phyloP scores from a whole-genome alignment of 2,113 vertebrate species.

The Eira barbara region DNA sequence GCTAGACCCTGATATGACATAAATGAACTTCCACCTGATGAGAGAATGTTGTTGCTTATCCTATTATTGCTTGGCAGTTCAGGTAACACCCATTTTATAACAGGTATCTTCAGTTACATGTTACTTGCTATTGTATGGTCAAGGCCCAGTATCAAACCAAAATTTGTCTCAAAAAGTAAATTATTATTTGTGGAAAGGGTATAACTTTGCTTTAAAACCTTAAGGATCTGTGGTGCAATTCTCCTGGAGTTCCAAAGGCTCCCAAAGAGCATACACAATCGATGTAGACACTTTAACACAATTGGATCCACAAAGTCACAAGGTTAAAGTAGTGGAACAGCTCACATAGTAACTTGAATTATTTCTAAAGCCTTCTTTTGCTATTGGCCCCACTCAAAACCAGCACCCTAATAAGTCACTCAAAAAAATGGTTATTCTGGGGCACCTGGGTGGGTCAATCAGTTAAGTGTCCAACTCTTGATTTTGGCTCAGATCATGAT shows the following conservation, averaged over 20 bases:
- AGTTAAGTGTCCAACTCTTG: background rate
- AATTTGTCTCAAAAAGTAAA: background rate
- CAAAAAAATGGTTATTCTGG: background rate
- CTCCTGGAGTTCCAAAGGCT: background rate
- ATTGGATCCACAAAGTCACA: background rate
- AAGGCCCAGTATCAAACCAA: background rate
- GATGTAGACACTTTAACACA: background rate
- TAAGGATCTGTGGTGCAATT: background rate
- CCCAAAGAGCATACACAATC: background rate
- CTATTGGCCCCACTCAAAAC: background rate
- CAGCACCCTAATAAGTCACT: background rate
- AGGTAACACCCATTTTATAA: background rate
- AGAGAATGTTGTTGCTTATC: background rate
- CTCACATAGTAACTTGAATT: background rate
- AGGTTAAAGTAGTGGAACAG: background rate
- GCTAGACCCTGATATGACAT: background rate
- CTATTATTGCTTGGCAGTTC: background rate
- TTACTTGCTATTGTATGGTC: background rate
- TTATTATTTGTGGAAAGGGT: background rate
- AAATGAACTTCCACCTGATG: background rate
- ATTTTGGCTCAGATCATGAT: background rate
- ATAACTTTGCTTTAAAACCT: background rate
- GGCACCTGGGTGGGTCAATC: background rate
- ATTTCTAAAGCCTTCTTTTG: background rate
- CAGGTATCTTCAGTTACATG: background rate